Evolutionary conservation across 2,113 vertebrate species (phyloP).

Genomic region (Poeciliopsis turrubarensis): DNA sequence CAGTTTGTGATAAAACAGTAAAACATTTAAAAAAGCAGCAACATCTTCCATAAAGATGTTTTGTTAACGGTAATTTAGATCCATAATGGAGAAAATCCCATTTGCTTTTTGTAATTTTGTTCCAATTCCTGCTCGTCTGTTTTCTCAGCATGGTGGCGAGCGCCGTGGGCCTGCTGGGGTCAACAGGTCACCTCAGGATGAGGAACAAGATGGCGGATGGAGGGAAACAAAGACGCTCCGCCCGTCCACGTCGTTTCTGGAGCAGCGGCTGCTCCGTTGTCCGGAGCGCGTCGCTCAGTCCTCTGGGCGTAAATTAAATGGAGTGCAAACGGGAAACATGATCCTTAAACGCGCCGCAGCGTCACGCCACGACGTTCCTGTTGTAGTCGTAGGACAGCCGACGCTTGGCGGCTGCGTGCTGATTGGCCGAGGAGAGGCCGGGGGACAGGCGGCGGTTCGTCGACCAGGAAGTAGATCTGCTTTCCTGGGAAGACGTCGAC

Average conservation of each 20-base stretch:
- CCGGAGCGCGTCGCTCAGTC: background rate
- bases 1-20: too few relatives aligned
- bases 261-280: background rate
- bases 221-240: conserved; percentile 16
- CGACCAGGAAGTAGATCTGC: conserved; percentile 29
- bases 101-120: background rate
- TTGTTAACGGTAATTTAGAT: background rate
- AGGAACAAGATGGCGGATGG: conserved; percentile 21
- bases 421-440: conserved; percentile 69
- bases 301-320: conserved; percentile 20
- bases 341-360: background rate
- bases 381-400: conserved; percentile 78
- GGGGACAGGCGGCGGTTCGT: conserved; percentile 67
- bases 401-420: conserved; percentile 67
- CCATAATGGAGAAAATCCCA: background rate
- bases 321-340: conserved; percentile 29
- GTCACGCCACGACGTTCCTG: conserved; percentile 67
- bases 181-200: background rate
- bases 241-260: conserved; percentile 7
- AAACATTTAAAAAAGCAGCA: too few relatives aligned
- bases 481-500: conserved; percentile 49
- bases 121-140: background rate
- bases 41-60: too few relatives aligned
- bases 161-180: background rate
- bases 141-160: conserved; percentile 12